Conservation (phyloP, 2,888 invertebrate species). For the Eilema sororculum region DNA sequence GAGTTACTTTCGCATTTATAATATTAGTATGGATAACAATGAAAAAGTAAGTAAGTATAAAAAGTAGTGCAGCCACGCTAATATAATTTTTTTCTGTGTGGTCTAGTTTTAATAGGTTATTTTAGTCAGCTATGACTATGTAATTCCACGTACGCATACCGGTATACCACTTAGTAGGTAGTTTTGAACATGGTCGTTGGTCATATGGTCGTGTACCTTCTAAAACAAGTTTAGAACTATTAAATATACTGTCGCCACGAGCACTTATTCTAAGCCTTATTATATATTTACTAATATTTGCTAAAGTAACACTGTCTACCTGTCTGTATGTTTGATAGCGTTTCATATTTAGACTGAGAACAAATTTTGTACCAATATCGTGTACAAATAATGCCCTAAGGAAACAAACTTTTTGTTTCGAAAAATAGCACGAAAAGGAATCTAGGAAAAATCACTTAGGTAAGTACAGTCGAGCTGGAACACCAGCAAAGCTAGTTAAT, state of each 20-base stretch:
- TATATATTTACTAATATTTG: no score
- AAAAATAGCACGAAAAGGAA: no score
- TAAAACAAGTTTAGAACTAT: not conserved
- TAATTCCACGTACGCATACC: not conserved
- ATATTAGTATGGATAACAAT: no score
- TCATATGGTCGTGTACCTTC: not conserved
- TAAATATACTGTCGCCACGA: not conserved
- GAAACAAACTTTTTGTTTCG: not conserved
- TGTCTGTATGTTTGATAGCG: not conserved
- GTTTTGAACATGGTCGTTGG: not conserved
- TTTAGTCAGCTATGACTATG: not conserved
- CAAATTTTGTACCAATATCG: not conserved
- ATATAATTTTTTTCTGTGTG: no score
- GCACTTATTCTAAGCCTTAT: not conserved
- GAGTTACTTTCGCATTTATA: no score
- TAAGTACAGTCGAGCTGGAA: no score
- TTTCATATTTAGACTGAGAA: not conserved
- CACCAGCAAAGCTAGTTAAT: no score
- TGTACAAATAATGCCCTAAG: not conserved
- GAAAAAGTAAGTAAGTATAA: no score
- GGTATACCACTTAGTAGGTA: not conserved
- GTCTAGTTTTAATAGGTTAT: not conserved
- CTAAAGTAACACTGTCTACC: not conserved
- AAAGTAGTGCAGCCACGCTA: no score
- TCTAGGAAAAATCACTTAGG: no score